Evolutionary conservation across 2,797 vertebrate genomes (phyloP).

Genomic region (Trichosurus vulpecula): DNA sequence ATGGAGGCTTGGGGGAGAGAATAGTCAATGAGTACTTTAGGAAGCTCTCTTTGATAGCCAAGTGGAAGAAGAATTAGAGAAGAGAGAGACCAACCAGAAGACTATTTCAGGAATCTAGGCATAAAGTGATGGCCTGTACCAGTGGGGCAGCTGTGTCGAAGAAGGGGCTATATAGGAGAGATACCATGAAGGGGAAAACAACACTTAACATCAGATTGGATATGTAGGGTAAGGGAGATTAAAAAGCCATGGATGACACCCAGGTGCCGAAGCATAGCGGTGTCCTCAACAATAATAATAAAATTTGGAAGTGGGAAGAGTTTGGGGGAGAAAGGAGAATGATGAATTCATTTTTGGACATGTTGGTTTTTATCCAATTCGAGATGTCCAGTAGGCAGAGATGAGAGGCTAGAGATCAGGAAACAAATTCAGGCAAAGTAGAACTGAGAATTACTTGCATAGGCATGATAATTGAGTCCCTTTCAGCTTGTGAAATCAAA

Average conservation of each 20-base stretch:
- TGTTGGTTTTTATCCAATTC: background rate
- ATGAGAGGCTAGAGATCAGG: background rate
- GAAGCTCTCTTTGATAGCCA: no score
- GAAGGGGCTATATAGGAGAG: background rate
- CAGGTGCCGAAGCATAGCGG: background rate
- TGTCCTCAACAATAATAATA: background rate
- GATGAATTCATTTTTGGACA: background rate
- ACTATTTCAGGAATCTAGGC: background rate
- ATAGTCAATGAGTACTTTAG: no score
- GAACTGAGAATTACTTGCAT: background rate
- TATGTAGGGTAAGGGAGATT: background rate
- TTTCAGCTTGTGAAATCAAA: background rate
- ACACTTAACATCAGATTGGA: background rate
- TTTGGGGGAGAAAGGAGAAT: background rate
- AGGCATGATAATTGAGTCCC: background rate
- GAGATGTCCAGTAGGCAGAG: background rate
- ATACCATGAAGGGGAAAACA: background rate
- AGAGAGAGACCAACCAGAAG: background rate
- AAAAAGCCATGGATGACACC: background rate
- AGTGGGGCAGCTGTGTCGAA: background rate
- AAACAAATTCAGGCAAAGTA: background rate
- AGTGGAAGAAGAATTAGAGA: no score
- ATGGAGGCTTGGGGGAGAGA: background rate
- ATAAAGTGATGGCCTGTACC: background rate
- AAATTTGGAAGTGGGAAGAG: background rate